Conservation (phyloP, 1,140 invertebrate genomes). For the Charaxes varanes region DNA sequence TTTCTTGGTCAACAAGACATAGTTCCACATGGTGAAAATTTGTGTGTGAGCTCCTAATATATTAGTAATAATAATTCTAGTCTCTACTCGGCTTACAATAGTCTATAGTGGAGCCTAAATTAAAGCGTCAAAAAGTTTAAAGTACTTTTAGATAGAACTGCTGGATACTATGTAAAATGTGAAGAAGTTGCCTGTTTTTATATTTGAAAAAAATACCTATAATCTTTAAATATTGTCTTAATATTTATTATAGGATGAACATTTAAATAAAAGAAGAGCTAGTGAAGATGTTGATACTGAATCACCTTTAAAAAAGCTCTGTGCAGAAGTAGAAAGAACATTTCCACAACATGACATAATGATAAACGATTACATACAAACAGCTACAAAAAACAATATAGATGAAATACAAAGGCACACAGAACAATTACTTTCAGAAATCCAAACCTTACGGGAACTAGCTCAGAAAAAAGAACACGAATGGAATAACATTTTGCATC, state of each 20-base stretch:
- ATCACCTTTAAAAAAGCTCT: conserved; percentile 70
- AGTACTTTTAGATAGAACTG: too few species aligned
- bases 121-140: too few species aligned
- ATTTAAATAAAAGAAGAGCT: conserved; percentile 40
- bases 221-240: too few species aligned
- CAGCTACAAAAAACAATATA: conserved; percentile 70
- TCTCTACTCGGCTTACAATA: too few species aligned
- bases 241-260: conserved; percentile 40
- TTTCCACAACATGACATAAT: conserved; percentile 75
- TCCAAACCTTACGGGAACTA: conserved; percentile 79
- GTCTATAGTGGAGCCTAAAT: too few species aligned
- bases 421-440: conserved; percentile 76
- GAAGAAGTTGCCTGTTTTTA: too few species aligned
- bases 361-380: conserved; percentile 77
- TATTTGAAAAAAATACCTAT: too few species aligned
- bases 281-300: conserved; percentile 59
- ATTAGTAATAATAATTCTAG: too few species aligned
- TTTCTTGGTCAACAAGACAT: too few species aligned
- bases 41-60: too few species aligned
- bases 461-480: conserved; percentile 86
- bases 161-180: too few species aligned
- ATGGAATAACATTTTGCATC: conserved; percentile 86
- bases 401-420: conserved; percentile 76
- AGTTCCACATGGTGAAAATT: too few species aligned
- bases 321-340: conserved; percentile 72